Conservation (phyloP, 2,113 vertebrate species). For the Hoplias malabaricus region DNA sequence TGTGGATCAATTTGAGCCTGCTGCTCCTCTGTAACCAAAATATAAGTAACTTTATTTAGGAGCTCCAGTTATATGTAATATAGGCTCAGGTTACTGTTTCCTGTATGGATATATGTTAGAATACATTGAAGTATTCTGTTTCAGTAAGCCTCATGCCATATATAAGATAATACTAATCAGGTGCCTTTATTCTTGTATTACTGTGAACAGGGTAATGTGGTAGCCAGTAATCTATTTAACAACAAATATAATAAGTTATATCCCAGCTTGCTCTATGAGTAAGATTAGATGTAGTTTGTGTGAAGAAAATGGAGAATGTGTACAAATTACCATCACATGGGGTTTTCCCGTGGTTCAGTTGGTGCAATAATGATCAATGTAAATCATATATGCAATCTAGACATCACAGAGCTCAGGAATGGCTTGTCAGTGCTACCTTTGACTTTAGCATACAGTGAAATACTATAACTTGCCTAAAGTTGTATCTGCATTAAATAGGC, state of each 20-base stretch:
- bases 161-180: background rate
- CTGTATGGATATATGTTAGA: background rate
- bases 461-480: background rate
- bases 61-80: background rate
- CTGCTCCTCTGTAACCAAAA: background rate
- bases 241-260: background rate
- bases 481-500: background rate
- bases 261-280: background rate
- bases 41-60: background rate
- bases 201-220: background rate
- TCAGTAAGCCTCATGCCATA: background rate
- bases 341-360: background rate
- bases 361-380: conserved; percentile 21
- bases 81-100: background rate
- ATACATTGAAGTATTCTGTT: background rate
- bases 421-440: background rate
- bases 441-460: background rate
- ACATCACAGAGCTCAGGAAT: background rate
- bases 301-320: background rate
- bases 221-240: background rate
- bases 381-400: background rate
- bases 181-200: conserved; percentile 4
- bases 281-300: background rate
- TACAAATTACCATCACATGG: background rate
- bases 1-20: background rate